phyloP scores from a whole-genome alignment of 1,140 invertebrate species.

The Drosophila lacteicornis region DNA sequence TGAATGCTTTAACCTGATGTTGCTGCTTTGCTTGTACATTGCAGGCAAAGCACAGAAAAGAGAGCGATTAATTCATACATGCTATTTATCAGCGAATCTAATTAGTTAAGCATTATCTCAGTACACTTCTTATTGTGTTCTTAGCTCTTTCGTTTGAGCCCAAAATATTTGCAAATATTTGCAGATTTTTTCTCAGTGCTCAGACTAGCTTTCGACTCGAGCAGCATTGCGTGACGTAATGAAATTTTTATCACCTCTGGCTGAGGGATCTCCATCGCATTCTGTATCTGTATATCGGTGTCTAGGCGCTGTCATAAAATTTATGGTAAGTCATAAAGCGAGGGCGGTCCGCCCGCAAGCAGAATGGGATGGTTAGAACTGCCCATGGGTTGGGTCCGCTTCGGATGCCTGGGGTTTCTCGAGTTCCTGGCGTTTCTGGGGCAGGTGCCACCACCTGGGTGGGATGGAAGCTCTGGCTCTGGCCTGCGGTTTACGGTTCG shows the following conservation, averaged over 20 bases:
- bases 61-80: too few relatives aligned
- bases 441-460: conserved; percentile 41
- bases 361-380: conserved; percentile 18
- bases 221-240: conserved; percentile 75
- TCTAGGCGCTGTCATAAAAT: conserved; percentile 81
- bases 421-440: conserved; percentile 18
- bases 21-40: too few relatives aligned
- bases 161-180: background rate
- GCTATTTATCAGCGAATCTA: too few relatives aligned
- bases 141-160: background rate
- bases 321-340: conserved; percentile 75
- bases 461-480: conserved; percentile 8
- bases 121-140: too few relatives aligned
- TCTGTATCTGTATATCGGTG: conserved; percentile 44
- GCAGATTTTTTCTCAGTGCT: conserved; percentile 8
- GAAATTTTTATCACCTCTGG: conserved; percentile 78
- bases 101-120: too few relatives aligned
- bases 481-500: conserved; percentile 54
- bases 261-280: conserved; percentile 46
- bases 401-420: conserved; percentile 8
- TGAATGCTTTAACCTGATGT: too few relatives aligned
- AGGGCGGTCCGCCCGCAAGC: conserved; percentile 38
- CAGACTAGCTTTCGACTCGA: conserved; percentile 7
- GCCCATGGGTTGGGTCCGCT: conserved; percentile 19
- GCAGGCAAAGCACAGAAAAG: too few relatives aligned